Conservation (phyloP, 1,140 invertebrate species). For the Spodoptera litura region DNA sequence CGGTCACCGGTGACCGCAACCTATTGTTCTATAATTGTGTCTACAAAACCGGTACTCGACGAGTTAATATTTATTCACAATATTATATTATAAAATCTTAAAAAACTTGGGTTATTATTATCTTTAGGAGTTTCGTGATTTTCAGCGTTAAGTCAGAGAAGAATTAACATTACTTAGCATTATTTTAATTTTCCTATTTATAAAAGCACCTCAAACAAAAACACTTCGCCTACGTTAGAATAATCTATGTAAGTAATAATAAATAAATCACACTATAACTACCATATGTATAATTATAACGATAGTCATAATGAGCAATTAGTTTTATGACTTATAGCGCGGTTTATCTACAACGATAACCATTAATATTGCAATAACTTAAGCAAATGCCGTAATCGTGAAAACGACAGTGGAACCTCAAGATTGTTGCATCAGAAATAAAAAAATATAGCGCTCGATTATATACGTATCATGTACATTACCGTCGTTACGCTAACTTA, state of each 20-base stretch:
- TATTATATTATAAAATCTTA: too few species aligned
- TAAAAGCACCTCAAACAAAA: too few species aligned
- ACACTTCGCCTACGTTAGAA: background rate
- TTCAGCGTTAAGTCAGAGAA: too few species aligned
- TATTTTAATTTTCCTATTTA: too few species aligned
- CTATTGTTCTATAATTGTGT: too few species aligned
- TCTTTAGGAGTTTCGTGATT: too few species aligned
- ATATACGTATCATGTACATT: slow-evolving; percentile 12
- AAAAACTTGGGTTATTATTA: too few species aligned
- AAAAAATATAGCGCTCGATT: background rate
- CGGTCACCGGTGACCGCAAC: too few species aligned
- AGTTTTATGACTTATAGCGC: slow-evolving; percentile 16
- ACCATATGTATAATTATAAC: background rate
- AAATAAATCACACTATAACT: background rate
- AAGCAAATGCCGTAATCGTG: slow-evolving; percentile 15
- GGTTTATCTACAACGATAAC: slow-evolving; percentile 23
- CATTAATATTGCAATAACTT: slow-evolving; percentile 17
- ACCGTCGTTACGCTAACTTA: slow-evolving; percentile 59
- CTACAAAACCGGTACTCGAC: too few species aligned
- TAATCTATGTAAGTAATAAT: slow-evolving; percentile 7
- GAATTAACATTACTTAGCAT: too few species aligned
- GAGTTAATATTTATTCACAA: too few species aligned
- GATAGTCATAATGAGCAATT: slow-evolving; percentile 25
- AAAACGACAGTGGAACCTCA: slow-evolving; percentile 33
- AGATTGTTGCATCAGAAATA: slow-evolving; percentile 22